Conservation (phyloP, 1,140 invertebrate genomes). For the Drosophila nannoptera region DNA sequence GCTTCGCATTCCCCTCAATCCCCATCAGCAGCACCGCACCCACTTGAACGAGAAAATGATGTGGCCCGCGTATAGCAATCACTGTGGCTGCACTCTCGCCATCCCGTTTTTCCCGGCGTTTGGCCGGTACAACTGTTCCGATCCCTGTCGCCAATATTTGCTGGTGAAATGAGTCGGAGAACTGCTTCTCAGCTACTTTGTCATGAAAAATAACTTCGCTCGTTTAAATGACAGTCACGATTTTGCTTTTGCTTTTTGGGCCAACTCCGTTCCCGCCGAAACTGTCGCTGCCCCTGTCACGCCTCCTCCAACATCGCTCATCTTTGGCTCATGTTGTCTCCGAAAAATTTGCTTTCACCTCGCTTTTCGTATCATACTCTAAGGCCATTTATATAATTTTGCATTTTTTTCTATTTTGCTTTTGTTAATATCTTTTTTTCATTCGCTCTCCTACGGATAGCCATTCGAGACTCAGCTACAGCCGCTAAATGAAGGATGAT, state of each 20-base stretch:
- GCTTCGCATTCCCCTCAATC: constrained; percentile 1
- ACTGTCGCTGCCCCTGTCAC: constrained; percentile 13
- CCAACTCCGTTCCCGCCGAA: constrained; percentile 15
- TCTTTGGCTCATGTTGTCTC: constrained; percentile 36
- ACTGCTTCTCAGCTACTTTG: constrained; percentile 63
- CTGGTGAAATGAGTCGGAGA: constrained; percentile 36
- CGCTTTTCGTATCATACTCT: too few species aligned
- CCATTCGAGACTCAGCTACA: constrained; percentile 47
- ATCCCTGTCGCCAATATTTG: constrained; percentile 40
- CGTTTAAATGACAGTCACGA: constrained; percentile 77
- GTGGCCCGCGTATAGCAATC: constrained; percentile 20
- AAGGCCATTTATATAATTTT: constrained; percentile 47
- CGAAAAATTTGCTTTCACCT: background rate
- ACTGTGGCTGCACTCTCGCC: constrained; percentile 6
- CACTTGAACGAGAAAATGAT: constrained; percentile 1
- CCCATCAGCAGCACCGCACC: background rate
- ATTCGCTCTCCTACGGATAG: constrained; percentile 2
- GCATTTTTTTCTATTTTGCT: constrained; percentile 5
- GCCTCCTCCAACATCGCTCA: constrained; percentile 24
- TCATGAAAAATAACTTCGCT: constrained; percentile 77
- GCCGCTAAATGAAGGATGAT: constrained; percentile 73
- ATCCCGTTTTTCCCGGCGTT: background rate
- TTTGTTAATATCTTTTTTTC: constrained; percentile 13
- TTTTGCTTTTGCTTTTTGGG: constrained; percentile 56
- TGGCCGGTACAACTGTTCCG: constrained; percentile 1